Conservation (phyloP, 1,140 invertebrate species). For the Brachionus plicatilis region DNA sequence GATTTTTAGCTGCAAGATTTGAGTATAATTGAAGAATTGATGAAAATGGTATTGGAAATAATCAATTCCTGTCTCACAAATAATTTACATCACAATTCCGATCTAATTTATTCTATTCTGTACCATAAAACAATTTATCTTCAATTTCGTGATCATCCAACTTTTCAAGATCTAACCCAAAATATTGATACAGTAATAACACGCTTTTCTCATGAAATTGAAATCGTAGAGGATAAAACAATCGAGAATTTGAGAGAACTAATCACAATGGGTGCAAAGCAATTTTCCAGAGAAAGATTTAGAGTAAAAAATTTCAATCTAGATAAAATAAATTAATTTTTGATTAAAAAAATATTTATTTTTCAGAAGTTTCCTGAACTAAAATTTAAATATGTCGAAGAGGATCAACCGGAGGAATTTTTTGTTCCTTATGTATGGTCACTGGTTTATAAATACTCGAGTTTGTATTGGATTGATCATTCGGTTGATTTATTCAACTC, state of each 20-base stretch:
- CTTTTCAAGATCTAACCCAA: conserved; percentile 88
- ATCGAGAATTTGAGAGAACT: conserved; percentile 76
- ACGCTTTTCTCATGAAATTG: conserved; percentile 75
- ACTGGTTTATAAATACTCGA: conserved; percentile 66
- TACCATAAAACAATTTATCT: conserved; percentile 88
- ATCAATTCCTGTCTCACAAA: conserved; percentile 84
- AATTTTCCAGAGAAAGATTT: conserved; percentile 83
- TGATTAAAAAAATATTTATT: background rate
- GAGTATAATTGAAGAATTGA: conserved; percentile 88
- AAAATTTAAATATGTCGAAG: conserved; percentile 98
- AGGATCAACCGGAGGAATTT: conserved; percentile 96
- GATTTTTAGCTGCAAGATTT: conserved; percentile 70
- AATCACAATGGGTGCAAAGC: conserved; percentile 75
- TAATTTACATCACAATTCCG: conserved; percentile 81
- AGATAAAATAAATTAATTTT: background rate
- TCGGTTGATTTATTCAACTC: background rate
- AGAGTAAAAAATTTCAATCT: conserved; percentile 62
- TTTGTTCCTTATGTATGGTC: conserved; percentile 99
- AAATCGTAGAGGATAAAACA: conserved; percentile 66
- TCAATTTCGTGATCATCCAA: conserved; percentile 74
- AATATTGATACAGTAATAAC: conserved; percentile 83
- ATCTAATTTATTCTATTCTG: conserved; percentile 88
- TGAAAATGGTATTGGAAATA: conserved; percentile 84
- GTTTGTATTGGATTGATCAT: conserved; percentile 67
- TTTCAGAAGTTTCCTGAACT: conserved; percentile 92